Percentiles rank a stretch among this genome's conserved stretches.
Evolutionary conservation across 2,888 invertebrate species (phyloP).

Genomic region (Diploptera punctata): DNA sequence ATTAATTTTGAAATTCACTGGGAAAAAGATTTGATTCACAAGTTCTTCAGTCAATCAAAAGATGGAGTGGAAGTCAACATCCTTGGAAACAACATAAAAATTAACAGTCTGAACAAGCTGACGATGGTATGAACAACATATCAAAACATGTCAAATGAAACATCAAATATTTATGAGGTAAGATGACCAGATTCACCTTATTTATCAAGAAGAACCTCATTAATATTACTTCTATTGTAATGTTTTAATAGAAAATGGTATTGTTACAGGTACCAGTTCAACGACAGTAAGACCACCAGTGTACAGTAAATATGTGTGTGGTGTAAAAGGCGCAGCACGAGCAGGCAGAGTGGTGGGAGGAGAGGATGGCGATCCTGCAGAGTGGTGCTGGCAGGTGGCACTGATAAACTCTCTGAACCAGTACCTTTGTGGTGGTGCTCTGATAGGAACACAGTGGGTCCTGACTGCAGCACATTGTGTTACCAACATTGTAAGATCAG

Average conservation of each 20-base stretch:
- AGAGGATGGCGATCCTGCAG: slow-evolving; percentile 87
- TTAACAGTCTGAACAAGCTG: too few relatives aligned
- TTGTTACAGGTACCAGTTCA: slow-evolving; percentile 4
- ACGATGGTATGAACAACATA: too few relatives aligned
- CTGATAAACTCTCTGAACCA: slow-evolving; percentile 92
- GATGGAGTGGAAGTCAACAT: too few relatives aligned
- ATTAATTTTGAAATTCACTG: too few relatives aligned
- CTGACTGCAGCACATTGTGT: slow-evolving; percentile 94
- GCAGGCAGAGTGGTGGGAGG: slow-evolving; percentile 81
- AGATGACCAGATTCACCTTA: too few relatives aligned
- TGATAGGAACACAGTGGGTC: slow-evolving; percentile 94
- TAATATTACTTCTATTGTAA: too few relatives aligned
- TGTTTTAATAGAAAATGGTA: too few relatives aligned
- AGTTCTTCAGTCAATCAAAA: too few relatives aligned
- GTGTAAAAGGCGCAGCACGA: slow-evolving; percentile 82
- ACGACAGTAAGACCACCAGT: slow-evolving; percentile 72
- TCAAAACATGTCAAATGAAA: too few relatives aligned
- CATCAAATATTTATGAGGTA: background rate
- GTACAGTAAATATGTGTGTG: slow-evolving; percentile 91
- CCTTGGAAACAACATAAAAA: slow-evolving; percentile 55
- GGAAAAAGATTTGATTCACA: too few relatives aligned
- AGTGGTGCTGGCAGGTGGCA: slow-evolving; percentile 97
- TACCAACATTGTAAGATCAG: slow-evolving; percentile 92
- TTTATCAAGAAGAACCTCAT: too few relatives aligned
- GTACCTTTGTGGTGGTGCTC: slow-evolving; percentile 91